Conservation (phyloP, 2,797 vertebrate species). For the Notamacropus eugenii region DNA sequence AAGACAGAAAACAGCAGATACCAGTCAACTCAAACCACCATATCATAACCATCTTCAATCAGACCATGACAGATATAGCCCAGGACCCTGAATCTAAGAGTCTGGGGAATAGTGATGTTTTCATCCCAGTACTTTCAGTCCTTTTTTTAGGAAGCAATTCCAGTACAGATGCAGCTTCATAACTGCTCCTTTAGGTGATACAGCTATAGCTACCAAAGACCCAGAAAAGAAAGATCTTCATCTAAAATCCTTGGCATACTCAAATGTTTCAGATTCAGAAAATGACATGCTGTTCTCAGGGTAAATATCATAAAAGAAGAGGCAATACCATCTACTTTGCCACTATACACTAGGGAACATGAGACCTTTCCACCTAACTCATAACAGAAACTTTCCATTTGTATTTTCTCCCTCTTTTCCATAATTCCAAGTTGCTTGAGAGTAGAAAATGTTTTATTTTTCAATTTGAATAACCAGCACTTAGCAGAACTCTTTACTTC, state of each 20-base stretch:
- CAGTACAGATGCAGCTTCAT: background rate
- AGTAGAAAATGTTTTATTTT: background rate
- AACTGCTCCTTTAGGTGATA: background rate
- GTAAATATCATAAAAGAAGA: background rate
- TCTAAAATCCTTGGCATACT: background rate
- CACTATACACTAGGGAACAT: background rate
- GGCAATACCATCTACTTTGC: background rate
- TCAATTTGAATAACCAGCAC: background rate
- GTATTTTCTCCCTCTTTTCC: background rate
- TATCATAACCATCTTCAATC: background rate
- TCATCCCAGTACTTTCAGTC: background rate
- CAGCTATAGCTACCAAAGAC: background rate
- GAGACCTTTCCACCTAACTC: background rate
- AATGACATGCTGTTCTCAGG: background rate
- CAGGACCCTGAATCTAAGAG: background rate
- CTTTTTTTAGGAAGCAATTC: background rate
- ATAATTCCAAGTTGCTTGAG: background rate
- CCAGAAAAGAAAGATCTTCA: background rate
- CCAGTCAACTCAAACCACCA: background rate
- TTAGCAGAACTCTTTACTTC: background rate
- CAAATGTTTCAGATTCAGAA: background rate
- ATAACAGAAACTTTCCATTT: background rate
- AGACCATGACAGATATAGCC: background rate
- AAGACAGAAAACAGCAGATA: background rate
- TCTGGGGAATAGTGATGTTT: background rate